phyloP scores from a whole-genome alignment of 2,797 vertebrate species.

The Cossypha dichroa region DNA sequence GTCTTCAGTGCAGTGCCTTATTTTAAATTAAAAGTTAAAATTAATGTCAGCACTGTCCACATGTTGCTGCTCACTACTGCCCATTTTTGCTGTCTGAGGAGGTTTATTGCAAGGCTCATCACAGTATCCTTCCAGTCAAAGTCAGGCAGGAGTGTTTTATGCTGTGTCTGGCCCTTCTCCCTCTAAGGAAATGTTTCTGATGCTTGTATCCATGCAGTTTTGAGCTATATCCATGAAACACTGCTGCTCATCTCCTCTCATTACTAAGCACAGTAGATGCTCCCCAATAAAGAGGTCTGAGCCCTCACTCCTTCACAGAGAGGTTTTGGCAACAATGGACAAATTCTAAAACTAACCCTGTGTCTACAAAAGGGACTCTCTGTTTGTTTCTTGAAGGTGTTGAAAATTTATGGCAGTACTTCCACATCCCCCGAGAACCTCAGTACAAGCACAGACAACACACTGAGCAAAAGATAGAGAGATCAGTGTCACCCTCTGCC shows the following conservation, averaged over 20 bases:
- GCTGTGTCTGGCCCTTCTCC: not conserved
- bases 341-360: not conserved
- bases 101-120: not conserved
- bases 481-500: not conserved
- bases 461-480: not conserved
- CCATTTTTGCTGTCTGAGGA: not conserved
- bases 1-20: rapidly evolving
- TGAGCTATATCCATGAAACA: not conserved
- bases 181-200: not conserved
- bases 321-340: not conserved
- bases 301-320: not conserved
- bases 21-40: constrained; percentile 3
- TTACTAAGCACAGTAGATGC: not conserved
- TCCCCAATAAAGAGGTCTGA: not conserved
- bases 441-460: not conserved
- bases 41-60: not conserved
- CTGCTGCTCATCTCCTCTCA: not conserved
- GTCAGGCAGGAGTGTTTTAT: not conserved
- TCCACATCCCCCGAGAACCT: not conserved
- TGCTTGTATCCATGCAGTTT: not conserved
- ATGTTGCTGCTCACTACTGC: not conserved
- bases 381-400: not conserved
- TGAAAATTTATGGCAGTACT: not conserved
- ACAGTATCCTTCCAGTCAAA: not conserved
- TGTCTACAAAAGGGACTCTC: not conserved